These are phyloP conservation scores for Frankliniella intonsa DNA, from an alignment of 2,888 invertebrate species.

Conservation along the genomic window DNA sequence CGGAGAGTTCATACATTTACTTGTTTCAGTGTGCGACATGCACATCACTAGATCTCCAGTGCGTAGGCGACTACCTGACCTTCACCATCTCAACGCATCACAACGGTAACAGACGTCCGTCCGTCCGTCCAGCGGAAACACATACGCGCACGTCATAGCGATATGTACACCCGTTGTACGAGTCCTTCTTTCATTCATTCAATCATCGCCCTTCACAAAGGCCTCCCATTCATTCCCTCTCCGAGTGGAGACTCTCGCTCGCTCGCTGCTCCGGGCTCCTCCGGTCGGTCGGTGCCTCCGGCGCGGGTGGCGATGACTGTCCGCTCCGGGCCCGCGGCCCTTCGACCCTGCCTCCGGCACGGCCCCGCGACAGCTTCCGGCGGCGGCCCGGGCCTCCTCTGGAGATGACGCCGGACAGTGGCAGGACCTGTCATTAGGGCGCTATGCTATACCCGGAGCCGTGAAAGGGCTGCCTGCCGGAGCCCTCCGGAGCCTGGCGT, in stretches of 20 bases:
- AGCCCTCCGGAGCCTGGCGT: background rate
- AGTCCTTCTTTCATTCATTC: no score
- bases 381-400: background rate
- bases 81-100: no score
- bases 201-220: background rate
- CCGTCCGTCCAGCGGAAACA: no score
- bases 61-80: no score
- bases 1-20: no score
- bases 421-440: conserved; percentile 17
- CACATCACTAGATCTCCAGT: no score
- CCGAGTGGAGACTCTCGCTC: background rate
- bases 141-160: no score
- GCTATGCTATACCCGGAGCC: background rate
- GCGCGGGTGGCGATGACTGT: background rate
- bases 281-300: background rate
- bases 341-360: background rate
- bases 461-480: background rate
- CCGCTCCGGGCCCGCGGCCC: background rate
- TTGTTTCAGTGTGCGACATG: no score
- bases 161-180: no score
- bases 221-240: background rate
- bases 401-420: background rate
- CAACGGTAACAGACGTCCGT: no score
- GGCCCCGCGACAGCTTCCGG: background rate
- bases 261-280: background rate